phyloP scores from a whole-genome alignment of 30 jellyfish, hydroid and myxozoan genomes.

The Haliclystus octoradiatus region DNA sequence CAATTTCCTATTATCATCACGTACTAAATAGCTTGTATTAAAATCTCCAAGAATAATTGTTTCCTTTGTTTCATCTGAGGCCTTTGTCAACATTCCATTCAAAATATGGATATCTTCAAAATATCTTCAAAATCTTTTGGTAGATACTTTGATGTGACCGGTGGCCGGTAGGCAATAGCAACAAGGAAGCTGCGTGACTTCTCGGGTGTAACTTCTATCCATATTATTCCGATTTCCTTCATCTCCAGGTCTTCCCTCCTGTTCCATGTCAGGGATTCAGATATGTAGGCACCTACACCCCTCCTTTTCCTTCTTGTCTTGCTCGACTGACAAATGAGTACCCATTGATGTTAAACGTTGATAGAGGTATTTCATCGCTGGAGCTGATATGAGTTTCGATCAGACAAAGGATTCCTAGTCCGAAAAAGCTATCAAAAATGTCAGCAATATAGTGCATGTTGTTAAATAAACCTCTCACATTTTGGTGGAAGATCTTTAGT shows the following conservation, averaged over 20 bases:
- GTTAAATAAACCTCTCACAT: slow-evolving; percentile 53
- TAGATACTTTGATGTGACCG: slow-evolving; percentile 35
- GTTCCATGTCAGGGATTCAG: slow-evolving; percentile 34
- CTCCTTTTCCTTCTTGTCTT: slow-evolving; percentile 46
- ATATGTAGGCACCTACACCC: slow-evolving; percentile 55
- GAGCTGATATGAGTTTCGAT: slow-evolving; percentile 41
- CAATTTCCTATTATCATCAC: slow-evolving; percentile 37
- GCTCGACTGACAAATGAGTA: slow-evolving; percentile 46
- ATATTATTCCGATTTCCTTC: slow-evolving; percentile 14
- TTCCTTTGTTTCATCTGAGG: slow-evolving; percentile 34
- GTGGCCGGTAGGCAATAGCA: slow-evolving; percentile 35
- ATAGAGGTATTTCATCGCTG: slow-evolving; percentile 6
- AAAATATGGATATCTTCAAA: slow-evolving; percentile 6
- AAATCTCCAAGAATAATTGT: slow-evolving; percentile 54
- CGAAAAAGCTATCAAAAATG: slow-evolving; percentile 28
- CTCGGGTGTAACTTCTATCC: slow-evolving; percentile 33
- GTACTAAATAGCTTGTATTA: slow-evolving; percentile 30
- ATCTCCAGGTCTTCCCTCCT: slow-evolving; percentile 52
- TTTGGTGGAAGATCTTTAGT: slow-evolving; percentile 38
- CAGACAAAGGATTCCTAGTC: slow-evolving; percentile 30
- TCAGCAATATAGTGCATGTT: slow-evolving; percentile 28
- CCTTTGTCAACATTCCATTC: slow-evolving; percentile 29
- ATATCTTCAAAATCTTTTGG: slow-evolving; percentile 31
- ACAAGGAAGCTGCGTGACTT: slow-evolving; percentile 32
- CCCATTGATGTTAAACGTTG: slow-evolving; percentile 27